These are phyloP conservation scores for Microcebus lehilahytsara DNA, from an alignment of 2,113 vertebrate genomes.

Conservation along the genomic window DNA sequence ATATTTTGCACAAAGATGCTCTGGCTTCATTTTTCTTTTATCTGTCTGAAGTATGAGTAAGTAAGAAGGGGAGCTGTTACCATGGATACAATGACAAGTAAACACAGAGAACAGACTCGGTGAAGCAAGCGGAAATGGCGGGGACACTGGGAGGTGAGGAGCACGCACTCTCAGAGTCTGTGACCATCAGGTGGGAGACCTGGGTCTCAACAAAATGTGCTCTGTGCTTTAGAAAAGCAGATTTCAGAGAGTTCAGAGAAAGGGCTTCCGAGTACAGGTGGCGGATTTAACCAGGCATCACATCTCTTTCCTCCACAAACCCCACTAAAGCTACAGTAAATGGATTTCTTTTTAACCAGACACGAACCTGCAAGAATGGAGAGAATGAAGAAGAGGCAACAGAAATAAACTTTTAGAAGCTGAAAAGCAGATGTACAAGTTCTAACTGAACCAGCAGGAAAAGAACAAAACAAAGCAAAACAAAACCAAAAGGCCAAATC, in stretches of 20 bases:
- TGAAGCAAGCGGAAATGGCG: slow-evolving; percentile 46
- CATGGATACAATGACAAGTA: slow-evolving; percentile 52
- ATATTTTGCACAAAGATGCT: slow-evolving; percentile 30
- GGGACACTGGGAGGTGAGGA: neutral
- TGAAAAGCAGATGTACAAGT: neutral
- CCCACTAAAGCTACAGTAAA: neutral
- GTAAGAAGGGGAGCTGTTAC: slow-evolving; percentile 43
- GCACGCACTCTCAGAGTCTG: neutral
- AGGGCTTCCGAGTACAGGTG: neutral
- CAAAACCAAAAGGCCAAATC: neutral
- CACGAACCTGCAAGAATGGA: neutral
- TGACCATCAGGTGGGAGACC: neutral
- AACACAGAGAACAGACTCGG: neutral
- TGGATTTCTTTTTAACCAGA: neutral
- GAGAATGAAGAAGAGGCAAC: neutral
- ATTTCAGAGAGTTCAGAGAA: neutral
- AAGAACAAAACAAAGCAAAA: neutral
- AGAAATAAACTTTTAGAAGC: neutral
- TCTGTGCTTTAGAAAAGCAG: slow-evolving; percentile 20
- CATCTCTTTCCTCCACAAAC: neutral
- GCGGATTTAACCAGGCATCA: neutral
- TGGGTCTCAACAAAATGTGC: neutral
- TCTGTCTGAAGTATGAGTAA: slow-evolving; percentile 54
- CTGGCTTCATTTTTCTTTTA: slow-evolving; percentile 47
- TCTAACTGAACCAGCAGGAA: neutral